phyloP scores from a whole-genome alignment of 2,888 invertebrate genomes.

The Diarsia mendica region DNA sequence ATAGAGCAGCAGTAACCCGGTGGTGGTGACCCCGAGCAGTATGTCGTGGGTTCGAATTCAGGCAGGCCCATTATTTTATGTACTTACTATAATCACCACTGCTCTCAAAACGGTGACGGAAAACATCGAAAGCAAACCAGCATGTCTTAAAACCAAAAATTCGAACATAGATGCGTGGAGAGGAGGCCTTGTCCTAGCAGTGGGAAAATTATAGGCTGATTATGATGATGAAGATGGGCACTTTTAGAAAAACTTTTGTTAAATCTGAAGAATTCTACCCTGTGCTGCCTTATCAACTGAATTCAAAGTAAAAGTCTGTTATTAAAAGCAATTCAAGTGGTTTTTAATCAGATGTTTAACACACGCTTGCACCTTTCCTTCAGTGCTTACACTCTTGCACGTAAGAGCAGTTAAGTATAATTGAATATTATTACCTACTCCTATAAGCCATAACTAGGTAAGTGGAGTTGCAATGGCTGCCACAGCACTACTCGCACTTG shows the following conservation, averaged over 20 bases:
- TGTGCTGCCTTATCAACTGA: not conserved
- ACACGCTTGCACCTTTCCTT: not conserved
- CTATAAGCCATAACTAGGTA: not conserved
- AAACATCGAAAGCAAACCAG: no score
- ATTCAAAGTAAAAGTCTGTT: slow-evolving; percentile 3
- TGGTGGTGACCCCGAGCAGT: no score
- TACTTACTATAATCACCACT: no score
- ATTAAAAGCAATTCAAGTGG: slow-evolving; percentile 28
- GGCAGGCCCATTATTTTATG: no score
- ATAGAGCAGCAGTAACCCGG: no score
- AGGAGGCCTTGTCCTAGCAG: no score
- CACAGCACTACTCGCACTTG: not conserved
- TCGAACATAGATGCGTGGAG: no score
- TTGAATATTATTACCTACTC: slow-evolving; percentile 4
- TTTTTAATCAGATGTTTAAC: slow-evolving; percentile 2
- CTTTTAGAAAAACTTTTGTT: not conserved
- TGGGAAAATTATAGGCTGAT: no score
- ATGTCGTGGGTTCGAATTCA: no score
- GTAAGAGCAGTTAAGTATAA: slow-evolving; percentile 12
- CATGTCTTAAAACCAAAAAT: no score
- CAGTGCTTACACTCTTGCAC: not conserved
- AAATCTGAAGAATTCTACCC: not conserved
- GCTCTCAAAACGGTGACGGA: no score
- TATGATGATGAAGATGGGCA: no score
- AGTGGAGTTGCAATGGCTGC: not conserved